phyloP scores from a whole-genome alignment of 1,140 invertebrate species.

The Aporrectodea caliginosa region DNA sequence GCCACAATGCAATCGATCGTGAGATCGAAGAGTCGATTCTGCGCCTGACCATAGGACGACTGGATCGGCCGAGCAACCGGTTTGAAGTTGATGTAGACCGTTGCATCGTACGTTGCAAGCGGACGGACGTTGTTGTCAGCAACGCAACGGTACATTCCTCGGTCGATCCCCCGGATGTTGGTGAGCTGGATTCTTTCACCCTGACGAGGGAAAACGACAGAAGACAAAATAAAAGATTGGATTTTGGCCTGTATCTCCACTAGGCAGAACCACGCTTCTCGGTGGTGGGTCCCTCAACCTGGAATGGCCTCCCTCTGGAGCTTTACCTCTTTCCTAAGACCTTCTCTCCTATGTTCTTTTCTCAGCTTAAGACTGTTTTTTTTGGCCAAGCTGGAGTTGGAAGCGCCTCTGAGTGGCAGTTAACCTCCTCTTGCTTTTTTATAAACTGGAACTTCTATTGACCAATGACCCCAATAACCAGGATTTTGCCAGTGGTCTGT shows the following conservation, averaged over 20 bases:
- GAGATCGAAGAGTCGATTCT: conserved; percentile 46
- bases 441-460: no score
- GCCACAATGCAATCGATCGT: conserved; percentile 49
- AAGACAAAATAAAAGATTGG: not conserved
- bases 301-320: no score
- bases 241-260: not conserved
- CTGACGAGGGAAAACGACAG: conserved; percentile 27
- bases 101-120: conserved; percentile 45
- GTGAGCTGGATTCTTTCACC: conserved; percentile 34
- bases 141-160: conserved; percentile 50
- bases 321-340: no score
- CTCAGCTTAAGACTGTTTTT: no score
- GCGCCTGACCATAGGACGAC: conserved; percentile 49
- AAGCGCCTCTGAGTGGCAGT: no score
- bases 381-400: no score
- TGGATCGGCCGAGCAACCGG: conserved; percentile 44
- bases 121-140: conserved; percentile 53
- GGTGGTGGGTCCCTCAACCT: not conserved
- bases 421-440: no score
- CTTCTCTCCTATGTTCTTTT: no score
- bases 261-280: not conserved
- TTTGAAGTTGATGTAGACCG: conserved; percentile 42
- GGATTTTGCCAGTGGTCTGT: no score
- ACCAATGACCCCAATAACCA: no score
- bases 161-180: conserved; percentile 38